Percentiles rank a stretch among this genome's conserved stretches.
Evolutionary conservation across 2,113 vertebrate genomes (phyloP).

Genomic region (Embiotoca jacksoni): DNA sequence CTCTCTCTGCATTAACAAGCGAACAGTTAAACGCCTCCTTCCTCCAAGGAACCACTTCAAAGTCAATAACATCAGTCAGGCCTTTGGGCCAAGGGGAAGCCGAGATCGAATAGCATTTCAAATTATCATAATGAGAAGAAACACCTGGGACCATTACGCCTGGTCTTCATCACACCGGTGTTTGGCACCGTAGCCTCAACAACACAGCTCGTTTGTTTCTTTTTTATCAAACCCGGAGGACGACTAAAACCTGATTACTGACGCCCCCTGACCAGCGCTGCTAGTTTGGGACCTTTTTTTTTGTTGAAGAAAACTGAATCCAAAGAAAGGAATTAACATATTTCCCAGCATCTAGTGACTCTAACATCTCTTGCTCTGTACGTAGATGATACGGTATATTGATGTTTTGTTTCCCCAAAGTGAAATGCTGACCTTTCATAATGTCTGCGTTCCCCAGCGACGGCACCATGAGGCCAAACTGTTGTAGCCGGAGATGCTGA

Average conservation of each 20-base stretch:
- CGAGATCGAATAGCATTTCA: constrained; percentile 60
- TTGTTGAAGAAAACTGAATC: background rate
- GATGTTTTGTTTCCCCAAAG: constrained; percentile 7
- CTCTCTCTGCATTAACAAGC: constrained; percentile 22
- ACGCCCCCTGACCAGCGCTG: background rate
- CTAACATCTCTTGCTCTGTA: background rate
- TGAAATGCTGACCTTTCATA: constrained; percentile 45
- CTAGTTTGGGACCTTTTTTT: constrained; percentile 10
- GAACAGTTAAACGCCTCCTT: constrained; percentile 42
- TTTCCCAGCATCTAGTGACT: background rate
- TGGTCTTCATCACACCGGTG: constrained; percentile 43
- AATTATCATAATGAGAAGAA: constrained; percentile 69
- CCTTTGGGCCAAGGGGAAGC: constrained; percentile 49
- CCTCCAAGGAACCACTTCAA: constrained; percentile 66
- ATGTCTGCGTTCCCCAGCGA: constrained; percentile 39
- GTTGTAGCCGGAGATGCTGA: constrained; percentile 29
- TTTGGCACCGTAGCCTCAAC: constrained; percentile 14
- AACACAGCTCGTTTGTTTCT: constrained; percentile 27
- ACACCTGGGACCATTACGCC: constrained; percentile 52
- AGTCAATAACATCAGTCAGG: constrained; percentile 65
- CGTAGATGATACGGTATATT: background rate
- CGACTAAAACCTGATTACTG: constrained; percentile 18
- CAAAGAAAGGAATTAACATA: background rate
- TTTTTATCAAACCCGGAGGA: constrained; percentile 43
- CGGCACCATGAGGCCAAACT: constrained; percentile 16